Evolutionary conservation across 1,140 invertebrate species (phyloP), one percentile per base, ranked within the genome.

Genomic region (Temnothorax longispinosus): DNA sequence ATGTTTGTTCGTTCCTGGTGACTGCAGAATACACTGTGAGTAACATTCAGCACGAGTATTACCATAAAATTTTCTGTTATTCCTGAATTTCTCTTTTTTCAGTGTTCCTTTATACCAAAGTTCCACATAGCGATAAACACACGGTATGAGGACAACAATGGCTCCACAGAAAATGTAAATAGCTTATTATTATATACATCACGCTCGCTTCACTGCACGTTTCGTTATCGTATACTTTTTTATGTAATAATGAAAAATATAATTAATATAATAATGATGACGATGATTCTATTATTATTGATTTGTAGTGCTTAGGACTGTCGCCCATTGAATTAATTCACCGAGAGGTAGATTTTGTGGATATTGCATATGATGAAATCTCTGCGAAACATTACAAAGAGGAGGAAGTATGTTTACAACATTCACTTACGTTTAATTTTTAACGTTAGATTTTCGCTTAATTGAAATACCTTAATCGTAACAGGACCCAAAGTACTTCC

Each of bases 101-200:
- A 98, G 98, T 99, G 98, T 96, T 99, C 98, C 0, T 99, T 99
- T 92, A 96, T 99, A 90, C 98, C 98, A 89, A 98, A 98, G 92
- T 98, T 99, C 91, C 96, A 96, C 91, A 98, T 99, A 90, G 96
- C 97, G 69, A 99, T 99, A 87, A 97, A 98, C 95, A 99, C 98
- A 32, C 97, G 97, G 92, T 99, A 98, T 96, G 98, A 99, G 95
- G 97, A 99, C 93, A 98, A 99, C 93, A 98, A 97, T 96, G 98
- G 98, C 56, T 97, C 96, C 35, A 97, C 97, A 85, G 98, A 99
- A 93, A 99, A 99, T 97, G 98, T 99, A 96, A 97, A 96, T 96
- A 77, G 67, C 62, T 76, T 50, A 75, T 38, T 85, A 27, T 11
- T 27, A n/a, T 56, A n/a, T 44, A 41, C 13, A 64, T 60, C 41